phyloP scores from a whole-genome alignment of 2,888 invertebrate genomes.

The Carterocephalus palaemon region DNA sequence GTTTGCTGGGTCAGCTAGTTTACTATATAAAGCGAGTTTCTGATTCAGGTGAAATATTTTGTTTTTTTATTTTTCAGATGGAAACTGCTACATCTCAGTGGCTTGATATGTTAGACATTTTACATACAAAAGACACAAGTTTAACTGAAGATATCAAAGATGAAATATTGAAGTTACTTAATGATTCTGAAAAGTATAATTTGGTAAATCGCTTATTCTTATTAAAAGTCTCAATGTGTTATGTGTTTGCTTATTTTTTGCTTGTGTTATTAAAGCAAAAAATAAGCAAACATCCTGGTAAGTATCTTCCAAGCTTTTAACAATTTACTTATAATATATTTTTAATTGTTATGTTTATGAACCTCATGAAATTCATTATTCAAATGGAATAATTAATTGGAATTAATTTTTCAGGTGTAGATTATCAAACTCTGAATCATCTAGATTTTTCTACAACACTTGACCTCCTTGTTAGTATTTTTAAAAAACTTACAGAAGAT shows the following conservation, averaged over 20 bases:
- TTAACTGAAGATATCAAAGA: conserved; percentile 31
- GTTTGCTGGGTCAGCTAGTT: no score
- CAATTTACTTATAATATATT: no score
- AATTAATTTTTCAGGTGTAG: neutral
- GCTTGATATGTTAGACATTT: conserved; percentile 42
- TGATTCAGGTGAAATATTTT: conserved; percentile 1
- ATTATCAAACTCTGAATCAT: conserved; percentile 7
- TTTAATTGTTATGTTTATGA: no score
- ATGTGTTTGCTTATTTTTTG: no score
- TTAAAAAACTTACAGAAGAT: conserved; percentile 32
- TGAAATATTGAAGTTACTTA: conserved; percentile 32
- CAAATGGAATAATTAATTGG: conserved; percentile 35
- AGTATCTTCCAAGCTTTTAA: conserved; percentile 30
- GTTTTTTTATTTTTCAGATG: conserved; percentile 39
- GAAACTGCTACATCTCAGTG: conserved; percentile 43
- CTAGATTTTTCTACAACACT: conserved; percentile 23
- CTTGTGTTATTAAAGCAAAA: conserved; percentile 43
- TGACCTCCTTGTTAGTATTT: conserved; percentile 39
- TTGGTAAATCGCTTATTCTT: conserved; percentile 36
- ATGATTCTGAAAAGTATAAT: conserved; percentile 16
- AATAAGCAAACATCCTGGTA: conserved; percentile 38
- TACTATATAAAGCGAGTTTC: no score
- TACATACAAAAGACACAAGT: conserved; percentile 34
- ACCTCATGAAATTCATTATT: no score
- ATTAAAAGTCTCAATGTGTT: conserved; percentile 39